These are phyloP conservation scores for Balaeniceps rex DNA, from an alignment of 2,113 vertebrate genomes.

Conservation along the genomic window DNA sequence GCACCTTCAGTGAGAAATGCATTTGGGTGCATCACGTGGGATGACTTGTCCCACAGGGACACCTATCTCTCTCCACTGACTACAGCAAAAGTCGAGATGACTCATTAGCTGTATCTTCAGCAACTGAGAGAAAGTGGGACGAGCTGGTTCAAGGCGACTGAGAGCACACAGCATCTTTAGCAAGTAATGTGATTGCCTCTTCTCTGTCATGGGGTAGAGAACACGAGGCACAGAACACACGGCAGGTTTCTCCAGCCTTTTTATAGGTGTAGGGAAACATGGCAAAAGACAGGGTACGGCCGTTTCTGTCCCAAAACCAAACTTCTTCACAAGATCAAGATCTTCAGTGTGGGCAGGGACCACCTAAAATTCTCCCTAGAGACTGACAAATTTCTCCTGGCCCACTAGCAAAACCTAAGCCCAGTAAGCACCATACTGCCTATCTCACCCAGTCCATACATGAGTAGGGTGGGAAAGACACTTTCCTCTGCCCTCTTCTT, in stretches of 20 bases:
- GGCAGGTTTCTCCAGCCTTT: background rate
- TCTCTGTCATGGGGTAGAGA: background rate
- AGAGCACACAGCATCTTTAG: background rate
- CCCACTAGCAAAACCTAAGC: background rate
- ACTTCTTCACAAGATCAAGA: background rate
- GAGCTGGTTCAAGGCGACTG: background rate
- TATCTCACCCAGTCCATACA: background rate
- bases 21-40: rapidly evolving
- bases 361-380: background rate
- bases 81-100: background rate
- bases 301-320: background rate
- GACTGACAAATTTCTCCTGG: background rate
- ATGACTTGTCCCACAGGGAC: too few relatives aligned
- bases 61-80: background rate
- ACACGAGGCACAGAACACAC: background rate
- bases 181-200: background rate
- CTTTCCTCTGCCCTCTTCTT: background rate
- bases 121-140: background rate
- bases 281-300: rapidly evolving
- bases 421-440: background rate
- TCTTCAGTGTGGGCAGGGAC: background rate
- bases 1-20: background rate
- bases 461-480: background rate
- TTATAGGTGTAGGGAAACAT: background rate
- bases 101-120: background rate